phyloP scores from a whole-genome alignment of 2,888 invertebrate species.

The Mimumesa dahlbomi region DNA sequence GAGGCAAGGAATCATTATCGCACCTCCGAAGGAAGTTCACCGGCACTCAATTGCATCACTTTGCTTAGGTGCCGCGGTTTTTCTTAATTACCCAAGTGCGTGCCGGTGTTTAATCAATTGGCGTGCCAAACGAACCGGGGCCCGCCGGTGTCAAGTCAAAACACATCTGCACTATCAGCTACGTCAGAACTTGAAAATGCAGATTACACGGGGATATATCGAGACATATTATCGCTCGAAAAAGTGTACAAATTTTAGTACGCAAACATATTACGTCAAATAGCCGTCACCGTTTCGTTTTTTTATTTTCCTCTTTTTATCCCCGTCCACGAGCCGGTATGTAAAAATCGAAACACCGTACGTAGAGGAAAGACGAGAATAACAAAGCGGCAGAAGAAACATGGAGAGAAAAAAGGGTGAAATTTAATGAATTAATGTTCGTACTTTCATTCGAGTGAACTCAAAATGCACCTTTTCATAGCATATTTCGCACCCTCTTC shows the following conservation, averaged over 20 bases:
- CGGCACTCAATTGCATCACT: neutral
- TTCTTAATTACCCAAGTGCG: slow-evolving; percentile 29
- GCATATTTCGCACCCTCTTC: neutral
- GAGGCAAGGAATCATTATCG: too few relatives aligned
- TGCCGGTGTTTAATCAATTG: slow-evolving; percentile 24
- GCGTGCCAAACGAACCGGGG: slow-evolving; percentile 4
- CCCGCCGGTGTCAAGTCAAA: neutral
- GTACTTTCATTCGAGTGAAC: neutral
- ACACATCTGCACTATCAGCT: slow-evolving; percentile 1
- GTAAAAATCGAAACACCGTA: too few relatives aligned
- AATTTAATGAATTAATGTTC: slow-evolving; percentile 6
- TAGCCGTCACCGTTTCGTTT: slow-evolving; percentile 5
- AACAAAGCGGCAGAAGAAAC: too few relatives aligned
- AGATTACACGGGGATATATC: neutral
- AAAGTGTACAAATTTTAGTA: slow-evolving; percentile 5
- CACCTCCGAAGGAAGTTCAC: too few relatives aligned
- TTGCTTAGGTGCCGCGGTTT: slow-evolving; percentile 4
- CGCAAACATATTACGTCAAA: neutral
- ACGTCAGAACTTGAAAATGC: neutral
- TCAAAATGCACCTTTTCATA: slow-evolving; percentile 3
- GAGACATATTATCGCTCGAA: neutral
- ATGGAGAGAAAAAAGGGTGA: too few relatives aligned
- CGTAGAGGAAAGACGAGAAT: too few relatives aligned
- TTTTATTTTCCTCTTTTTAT: too few relatives aligned
- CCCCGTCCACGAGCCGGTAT: too few relatives aligned